Percentiles rank a stretch among this genome's conserved stretches.
phyloP scores from a whole-genome alignment of 2,113 vertebrate genomes.

The Trematocara zebra region DNA sequence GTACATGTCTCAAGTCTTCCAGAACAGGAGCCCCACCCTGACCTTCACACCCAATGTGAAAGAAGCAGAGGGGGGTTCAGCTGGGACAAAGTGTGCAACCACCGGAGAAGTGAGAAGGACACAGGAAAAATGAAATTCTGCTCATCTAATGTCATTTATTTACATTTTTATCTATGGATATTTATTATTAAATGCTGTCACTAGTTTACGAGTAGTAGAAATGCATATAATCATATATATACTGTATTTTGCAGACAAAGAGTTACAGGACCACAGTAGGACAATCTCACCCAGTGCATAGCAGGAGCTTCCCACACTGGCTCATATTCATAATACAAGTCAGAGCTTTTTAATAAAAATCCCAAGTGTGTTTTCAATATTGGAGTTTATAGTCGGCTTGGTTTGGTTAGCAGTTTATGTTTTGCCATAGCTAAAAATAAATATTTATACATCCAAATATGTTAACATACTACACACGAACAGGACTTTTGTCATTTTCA shows the following conservation, averaged over 20 bases:
- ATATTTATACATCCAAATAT: neutral
- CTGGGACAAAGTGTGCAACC: neutral
- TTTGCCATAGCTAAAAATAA: neutral
- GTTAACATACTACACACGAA: neutral
- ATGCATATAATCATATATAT: neutral
- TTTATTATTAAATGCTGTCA: neutral
- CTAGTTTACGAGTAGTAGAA: neutral
- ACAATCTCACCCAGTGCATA: neutral
- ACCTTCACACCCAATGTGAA: neutral
- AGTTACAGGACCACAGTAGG: neutral
- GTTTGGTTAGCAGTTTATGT: neutral
- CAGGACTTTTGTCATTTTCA: neutral
- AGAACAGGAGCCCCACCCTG: neutral
- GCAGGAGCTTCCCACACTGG: neutral
- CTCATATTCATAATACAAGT: neutral
- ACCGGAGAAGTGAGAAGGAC: neutral
- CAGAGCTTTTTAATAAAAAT: neutral
- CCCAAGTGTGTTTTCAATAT: neutral
- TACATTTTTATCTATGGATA: neutral
- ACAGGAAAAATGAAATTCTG: neutral
- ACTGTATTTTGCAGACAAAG: neutral
- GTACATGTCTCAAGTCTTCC: neutral
- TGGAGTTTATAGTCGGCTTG: neutral
- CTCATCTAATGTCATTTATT: neutral
- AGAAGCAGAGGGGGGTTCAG: too few relatives aligned